Evolutionary conservation across 2,113 vertebrate genomes (phyloP), one percentile per base, ranked within the genome.

Genomic region (Colossoma macropomum): DNA sequence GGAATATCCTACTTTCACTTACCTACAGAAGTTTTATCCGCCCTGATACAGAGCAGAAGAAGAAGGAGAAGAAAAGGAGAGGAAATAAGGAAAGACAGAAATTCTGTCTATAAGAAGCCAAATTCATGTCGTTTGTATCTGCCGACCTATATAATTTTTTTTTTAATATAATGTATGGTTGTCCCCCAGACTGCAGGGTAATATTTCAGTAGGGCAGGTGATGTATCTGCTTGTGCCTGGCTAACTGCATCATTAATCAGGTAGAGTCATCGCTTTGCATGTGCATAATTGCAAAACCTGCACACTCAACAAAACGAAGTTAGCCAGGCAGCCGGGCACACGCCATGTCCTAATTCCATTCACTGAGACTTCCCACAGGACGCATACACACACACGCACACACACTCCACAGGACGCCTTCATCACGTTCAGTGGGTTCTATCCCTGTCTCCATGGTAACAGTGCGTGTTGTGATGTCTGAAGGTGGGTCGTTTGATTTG

Each of bases 161-260:
- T 88, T 93, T 85, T 87, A 83, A 85, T 87, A 73, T 79, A 62
- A 72, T 63, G n/a, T 63, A 48, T 63, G 88, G 86, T 86, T 89
- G 92, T 91, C 87, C 92, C 86, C 91, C 82, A 90, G 85, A 72
- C 65, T 48, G 71, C 62, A 82, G 87, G 87, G 88, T 88, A 84
- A 92, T 92, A 92, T 92, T 92, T 93, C 89, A 89, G 89, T 84
- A 80, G 80, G 59, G 84, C 52, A 86, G 70, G 85, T 92, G 90
- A 94, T 94, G 89, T 89, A 93, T 94, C 89, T 89, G 59, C 84
- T 81, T 78, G 84, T 87, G 86, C 90, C 86, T 88, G 85, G 75
- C 88, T 91, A 90, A 92, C 87, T 82, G 85, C 79, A 83, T 66
- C 88, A 94, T 94, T 91, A 92, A 93, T 94, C 93, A 93, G 75